Percentiles rank a stretch among this genome's conserved stretches.
These are phyloP conservation scores for Trinorchestia longiramus DNA, from an alignment of 1,140 invertebrate genomes.

Conservation along the genomic window DNA sequence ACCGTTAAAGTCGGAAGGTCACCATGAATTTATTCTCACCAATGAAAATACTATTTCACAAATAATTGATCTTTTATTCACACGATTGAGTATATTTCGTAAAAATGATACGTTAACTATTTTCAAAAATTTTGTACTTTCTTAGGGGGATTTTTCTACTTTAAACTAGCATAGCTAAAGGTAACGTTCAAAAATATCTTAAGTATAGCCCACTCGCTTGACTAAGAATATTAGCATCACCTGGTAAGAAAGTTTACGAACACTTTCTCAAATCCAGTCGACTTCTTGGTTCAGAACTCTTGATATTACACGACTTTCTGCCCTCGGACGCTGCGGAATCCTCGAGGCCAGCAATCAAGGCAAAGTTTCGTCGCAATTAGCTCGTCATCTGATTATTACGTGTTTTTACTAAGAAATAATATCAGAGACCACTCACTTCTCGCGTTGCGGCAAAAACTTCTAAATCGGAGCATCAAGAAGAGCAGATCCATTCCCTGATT, in stretches of 20 bases:
- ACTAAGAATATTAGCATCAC: no score
- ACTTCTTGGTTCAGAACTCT: not conserved
- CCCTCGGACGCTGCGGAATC: not conserved
- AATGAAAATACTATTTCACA: not conserved
- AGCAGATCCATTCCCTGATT: slow-evolving; percentile 9
- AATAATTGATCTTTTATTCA: not conserved
- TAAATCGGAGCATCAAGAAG: slow-evolving; percentile 39
- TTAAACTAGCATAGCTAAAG: not conserved
- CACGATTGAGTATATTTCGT: not conserved
- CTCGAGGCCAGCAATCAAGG: slow-evolving; percentile 12
- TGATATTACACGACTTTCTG: slow-evolving; percentile 1
- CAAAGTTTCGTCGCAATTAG: slow-evolving; percentile 1
- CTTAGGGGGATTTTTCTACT: not conserved
- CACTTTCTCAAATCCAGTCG: not conserved
- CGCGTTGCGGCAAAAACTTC: slow-evolving; percentile 18
- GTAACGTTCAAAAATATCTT: not conserved
- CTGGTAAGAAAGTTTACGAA: not conserved
- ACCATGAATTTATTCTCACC: not conserved
- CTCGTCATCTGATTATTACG: slow-evolving; percentile 43
- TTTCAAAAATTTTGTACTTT: not conserved
- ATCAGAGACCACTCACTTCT: slow-evolving; percentile 27
- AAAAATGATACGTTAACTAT: not conserved
- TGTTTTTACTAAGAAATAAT: slow-evolving; percentile 1
- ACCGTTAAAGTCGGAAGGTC: not conserved
- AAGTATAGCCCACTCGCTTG: not conserved